These are phyloP conservation scores for Daktulosphaira vitifoliae DNA, from an alignment of 1,140 invertebrate genomes.

Conservation along the genomic window DNA sequence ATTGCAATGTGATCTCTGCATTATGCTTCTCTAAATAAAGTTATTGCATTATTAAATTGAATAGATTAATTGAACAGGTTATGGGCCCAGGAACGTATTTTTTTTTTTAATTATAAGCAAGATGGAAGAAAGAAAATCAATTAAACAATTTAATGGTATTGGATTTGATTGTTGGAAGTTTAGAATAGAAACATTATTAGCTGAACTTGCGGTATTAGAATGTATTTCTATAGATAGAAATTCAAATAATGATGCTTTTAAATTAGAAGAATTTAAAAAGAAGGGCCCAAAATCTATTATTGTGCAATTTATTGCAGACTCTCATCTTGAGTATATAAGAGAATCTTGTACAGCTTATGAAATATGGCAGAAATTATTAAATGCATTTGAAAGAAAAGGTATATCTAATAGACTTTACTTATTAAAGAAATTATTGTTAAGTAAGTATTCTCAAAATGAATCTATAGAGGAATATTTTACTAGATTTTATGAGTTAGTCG, in stretches of 20 bases:
- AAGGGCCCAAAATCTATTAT: background rate
- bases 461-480: constrained; percentile 1
- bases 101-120: too few relatives aligned
- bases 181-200: background rate
- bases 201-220: background rate
- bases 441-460: constrained; percentile 20
- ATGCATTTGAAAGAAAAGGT: too few relatives aligned
- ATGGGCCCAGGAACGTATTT: too few relatives aligned
- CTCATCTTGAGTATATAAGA: constrained; percentile 38
- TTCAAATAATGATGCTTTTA: background rate
- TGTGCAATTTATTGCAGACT: constrained; percentile 37
- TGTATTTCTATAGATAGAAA: background rate
- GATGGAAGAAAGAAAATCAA: background rate
- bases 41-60: too few relatives aligned
- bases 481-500: constrained; percentile 8
- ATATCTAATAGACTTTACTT: too few relatives aligned
- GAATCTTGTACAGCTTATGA: constrained; percentile 35
- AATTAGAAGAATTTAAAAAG: background rate
- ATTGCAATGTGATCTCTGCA: too few relatives aligned
- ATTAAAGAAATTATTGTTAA: background rate
- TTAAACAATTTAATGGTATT: background rate
- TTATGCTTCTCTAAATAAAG: too few relatives aligned
- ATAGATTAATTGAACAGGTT: too few relatives aligned
- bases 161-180: background rate
- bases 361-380: constrained; percentile 24